phyloP scores from a whole-genome alignment of 1,140 invertebrate species.

The Neotoxoptera formosana region DNA sequence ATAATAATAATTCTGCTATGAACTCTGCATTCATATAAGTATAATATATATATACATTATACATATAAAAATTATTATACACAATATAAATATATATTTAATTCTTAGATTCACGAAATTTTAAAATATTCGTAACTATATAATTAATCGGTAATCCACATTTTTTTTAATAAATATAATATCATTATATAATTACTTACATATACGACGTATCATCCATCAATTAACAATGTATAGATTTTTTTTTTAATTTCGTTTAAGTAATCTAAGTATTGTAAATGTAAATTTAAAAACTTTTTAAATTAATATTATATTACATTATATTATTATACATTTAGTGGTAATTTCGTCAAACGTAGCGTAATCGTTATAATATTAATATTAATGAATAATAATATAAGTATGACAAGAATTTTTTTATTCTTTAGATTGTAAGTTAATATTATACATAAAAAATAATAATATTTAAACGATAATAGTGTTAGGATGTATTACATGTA shows the following conservation, averaged over 20 bases:
- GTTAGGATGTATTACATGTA: neutral
- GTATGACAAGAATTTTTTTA: neutral
- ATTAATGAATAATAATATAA: neutral
- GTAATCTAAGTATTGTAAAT: neutral
- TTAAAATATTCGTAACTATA: neutral
- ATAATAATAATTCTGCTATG: neutral
- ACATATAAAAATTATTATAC: neutral
- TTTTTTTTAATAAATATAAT: conserved; percentile 13
- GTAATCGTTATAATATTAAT: conserved; percentile 3
- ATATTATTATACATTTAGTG: neutral
- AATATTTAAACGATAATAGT: neutral
- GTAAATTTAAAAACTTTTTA: conserved; percentile 1
- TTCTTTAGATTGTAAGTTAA: conserved; percentile 32
- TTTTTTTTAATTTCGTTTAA: neutral
- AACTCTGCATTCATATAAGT: neutral
- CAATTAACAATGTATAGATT: conserved; percentile 54
- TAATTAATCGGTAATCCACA: neutral
- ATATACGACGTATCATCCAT: conserved; percentile 52
- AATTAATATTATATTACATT: neutral
- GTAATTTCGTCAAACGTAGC: neutral
- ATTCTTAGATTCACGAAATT: conserved; percentile 15
- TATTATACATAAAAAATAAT: neutral
- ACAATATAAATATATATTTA: neutral
- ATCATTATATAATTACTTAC: conserved; percentile 21
- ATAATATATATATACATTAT: neutral